These are phyloP conservation scores for Chitala chitala DNA, from an alignment of 2,113 vertebrate genomes.

Conservation along the genomic window DNA sequence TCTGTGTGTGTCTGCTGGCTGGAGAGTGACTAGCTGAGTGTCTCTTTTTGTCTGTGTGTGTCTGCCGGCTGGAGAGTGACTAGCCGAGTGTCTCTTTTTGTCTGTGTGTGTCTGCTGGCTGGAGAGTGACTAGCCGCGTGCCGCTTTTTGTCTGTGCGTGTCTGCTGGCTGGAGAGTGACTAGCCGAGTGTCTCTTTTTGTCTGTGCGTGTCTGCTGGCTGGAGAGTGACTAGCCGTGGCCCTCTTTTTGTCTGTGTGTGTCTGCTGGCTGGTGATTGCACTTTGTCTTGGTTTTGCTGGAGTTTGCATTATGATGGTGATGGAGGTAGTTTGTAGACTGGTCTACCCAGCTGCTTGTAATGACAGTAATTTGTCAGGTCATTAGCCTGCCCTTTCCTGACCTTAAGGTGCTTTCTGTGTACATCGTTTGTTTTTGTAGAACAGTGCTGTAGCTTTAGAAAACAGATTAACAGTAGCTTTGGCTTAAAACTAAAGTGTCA, in stretches of 20 bases:
- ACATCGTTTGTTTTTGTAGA: constrained; percentile 5
- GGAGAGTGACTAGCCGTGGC: no score
- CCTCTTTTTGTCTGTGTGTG: not conserved
- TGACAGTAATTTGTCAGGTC: constrained; percentile 20
- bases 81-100: no score
- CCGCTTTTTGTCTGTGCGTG: no score
- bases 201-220: no score
- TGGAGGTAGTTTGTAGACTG: not conserved
- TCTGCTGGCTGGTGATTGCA: not conserved
- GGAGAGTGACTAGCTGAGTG: no score
- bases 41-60: no score
- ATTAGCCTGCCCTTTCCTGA: constrained; percentile 12
- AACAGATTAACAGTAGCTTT: constrained; percentile 7
- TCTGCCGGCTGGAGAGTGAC: no score
- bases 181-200: no score
- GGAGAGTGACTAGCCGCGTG: no score
- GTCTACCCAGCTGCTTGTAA: constrained; percentile 2
- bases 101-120: no score
- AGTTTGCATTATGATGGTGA: constrained; percentile 19
- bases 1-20: no score
- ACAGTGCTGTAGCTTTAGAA: constrained; percentile 2
- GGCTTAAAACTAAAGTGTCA: constrained; percentile 13
- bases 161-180: no score
- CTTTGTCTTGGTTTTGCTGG: not conserved
- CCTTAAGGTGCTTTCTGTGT: not conserved